These are phyloP conservation scores for Hemithea aestivaria DNA, from an alignment of 2,888 invertebrate species.

Conservation along the genomic window DNA sequence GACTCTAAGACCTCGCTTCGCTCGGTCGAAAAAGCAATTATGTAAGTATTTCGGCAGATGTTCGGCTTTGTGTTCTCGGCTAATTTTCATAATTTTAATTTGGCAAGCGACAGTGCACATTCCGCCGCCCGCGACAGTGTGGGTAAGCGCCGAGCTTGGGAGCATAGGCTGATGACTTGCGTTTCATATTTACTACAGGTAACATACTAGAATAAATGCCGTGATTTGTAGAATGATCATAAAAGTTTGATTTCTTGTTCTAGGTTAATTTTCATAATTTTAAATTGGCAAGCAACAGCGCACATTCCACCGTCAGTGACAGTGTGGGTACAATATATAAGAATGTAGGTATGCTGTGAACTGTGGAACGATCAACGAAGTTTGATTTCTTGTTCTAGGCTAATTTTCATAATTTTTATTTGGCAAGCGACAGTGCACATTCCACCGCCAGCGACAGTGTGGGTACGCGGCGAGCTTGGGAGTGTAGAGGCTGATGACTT, in stretches of 20 bases:
- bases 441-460: conserved; percentile 19
- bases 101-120: conserved; percentile 24
- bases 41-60: conserved; percentile 2
- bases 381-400: conserved; percentile 6
- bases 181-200: conserved; percentile 75
- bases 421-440: conserved; percentile 24
- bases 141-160: conserved; percentile 29
- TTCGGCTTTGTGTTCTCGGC: conserved; percentile 7
- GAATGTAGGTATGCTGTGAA: too few relatives aligned
- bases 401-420: conserved; percentile 24
- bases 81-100: conserved; percentile 24
- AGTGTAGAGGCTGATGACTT: conserved; percentile 68
- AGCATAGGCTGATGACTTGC: conserved; percentile 71
- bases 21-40: too few relatives aligned
- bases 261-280: too few relatives aligned
- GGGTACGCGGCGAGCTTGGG: conserved; percentile 29
- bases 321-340: too few relatives aligned
- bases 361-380: too few relatives aligned
- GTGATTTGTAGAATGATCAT: too few relatives aligned
- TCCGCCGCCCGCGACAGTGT: conserved; percentile 19
- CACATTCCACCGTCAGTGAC: too few relatives aligned
- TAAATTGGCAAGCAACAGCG: too few relatives aligned
- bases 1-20: too few relatives aligned
- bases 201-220: too few relatives aligned
- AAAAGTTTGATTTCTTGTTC: too few relatives aligned